phyloP scores from a whole-genome alignment of 2,113 vertebrate genomes.

The Gnathonemus echidnorhynchus region DNA sequence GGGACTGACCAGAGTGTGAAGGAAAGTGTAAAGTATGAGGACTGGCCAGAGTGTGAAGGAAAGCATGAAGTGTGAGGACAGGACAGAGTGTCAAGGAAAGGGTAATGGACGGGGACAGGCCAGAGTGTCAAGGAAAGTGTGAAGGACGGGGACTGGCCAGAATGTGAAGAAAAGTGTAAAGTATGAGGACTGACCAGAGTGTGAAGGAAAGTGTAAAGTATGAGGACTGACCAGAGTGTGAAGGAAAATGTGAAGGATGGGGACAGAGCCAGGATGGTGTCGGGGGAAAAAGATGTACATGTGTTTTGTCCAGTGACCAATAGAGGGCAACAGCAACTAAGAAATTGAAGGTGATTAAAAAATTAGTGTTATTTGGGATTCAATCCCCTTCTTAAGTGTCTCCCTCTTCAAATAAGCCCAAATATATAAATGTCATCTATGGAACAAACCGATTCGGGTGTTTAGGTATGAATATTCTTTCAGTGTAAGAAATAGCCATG shows the following conservation, averaged over 20 bases:
- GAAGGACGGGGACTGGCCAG: background rate
- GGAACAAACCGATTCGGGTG: background rate
- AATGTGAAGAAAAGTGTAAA: background rate
- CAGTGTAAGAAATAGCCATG: background rate
- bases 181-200: background rate
- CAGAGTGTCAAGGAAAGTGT: background rate
- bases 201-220: background rate
- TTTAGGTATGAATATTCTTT: background rate
- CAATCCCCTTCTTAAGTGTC: background rate
- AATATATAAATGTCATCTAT: background rate
- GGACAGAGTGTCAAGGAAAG: background rate
- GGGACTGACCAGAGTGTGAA: background rate
- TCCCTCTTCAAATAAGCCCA: background rate
- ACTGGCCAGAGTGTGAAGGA: background rate
- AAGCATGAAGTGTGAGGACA: background rate
- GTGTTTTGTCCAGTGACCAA: conserved; percentile 39
- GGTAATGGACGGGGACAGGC: background rate
- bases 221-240: background rate
- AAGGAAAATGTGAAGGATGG: background rate
- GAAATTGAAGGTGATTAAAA: conserved; percentile 29
- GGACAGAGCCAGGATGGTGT: background rate
- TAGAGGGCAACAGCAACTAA: conserved; percentile 54
- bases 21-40: background rate
- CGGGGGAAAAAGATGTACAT: conserved; percentile 11
- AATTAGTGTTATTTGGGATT: background rate